A percentile compares a stretch with the other conserved stretches of the same genome.
phyloP scores from a whole-genome alignment of 2,113 vertebrate species.

The Narcine bancroftii region DNA sequence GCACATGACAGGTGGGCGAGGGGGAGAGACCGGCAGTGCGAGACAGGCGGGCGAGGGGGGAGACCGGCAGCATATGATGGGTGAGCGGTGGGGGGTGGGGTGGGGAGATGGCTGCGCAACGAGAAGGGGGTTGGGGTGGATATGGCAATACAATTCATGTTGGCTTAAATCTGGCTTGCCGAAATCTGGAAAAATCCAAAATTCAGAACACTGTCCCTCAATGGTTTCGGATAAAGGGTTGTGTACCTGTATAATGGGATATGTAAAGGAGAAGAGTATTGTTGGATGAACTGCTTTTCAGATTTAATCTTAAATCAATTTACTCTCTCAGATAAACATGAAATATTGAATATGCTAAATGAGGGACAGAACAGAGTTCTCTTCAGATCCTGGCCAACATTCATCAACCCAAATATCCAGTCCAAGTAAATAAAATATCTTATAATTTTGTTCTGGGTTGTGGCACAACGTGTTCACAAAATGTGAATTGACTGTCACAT shows the following conservation, averaged over 20 bases:
- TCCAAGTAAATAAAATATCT: not conserved
- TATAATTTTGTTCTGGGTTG: not conserved
- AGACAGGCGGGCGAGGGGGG: no score
- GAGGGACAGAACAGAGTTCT: not conserved
- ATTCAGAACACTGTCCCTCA: no score
- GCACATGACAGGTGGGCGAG: no score
- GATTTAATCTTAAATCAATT: not conserved
- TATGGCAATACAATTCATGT: no score
- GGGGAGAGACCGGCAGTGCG: no score
- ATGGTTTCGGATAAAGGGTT: no score
- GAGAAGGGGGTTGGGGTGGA: no score
- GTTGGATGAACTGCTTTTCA: not conserved
- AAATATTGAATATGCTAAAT: not conserved
- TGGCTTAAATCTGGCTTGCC: no score
- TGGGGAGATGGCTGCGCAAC: no score
- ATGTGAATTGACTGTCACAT: not conserved
- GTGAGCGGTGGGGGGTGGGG: no score
- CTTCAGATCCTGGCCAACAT: not conserved
- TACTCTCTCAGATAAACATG: not conserved
- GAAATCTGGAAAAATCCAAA: no score
- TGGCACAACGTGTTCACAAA: not conserved
- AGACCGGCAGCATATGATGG: no score
- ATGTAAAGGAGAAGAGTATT: not conserved
- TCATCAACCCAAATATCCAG: not conserved
- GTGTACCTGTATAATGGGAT: not conserved